Conservation (phyloP, 2,888 invertebrate species). For the Strigamia transsilvanica region DNA sequence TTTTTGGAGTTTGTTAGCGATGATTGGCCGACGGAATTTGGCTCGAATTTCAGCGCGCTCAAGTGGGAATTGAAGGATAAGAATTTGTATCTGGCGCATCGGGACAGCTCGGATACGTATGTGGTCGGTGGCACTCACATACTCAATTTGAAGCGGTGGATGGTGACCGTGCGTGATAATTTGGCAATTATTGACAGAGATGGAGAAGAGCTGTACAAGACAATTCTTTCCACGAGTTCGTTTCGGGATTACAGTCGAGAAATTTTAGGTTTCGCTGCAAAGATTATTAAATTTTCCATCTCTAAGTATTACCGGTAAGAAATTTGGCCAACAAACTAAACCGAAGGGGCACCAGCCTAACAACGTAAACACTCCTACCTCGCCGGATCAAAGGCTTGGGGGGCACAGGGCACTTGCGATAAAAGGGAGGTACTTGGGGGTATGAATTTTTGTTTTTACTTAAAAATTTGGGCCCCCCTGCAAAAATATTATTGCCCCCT, state of each 20-base stretch:
- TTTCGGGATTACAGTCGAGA: neutral
- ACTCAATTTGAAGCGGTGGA: neutral
- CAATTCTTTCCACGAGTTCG: neutral
- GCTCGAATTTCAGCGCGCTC: neutral
- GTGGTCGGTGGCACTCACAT: neutral
- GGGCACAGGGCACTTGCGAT: too few relatives aligned
- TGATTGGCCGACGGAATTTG: neutral
- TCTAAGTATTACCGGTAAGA: conserved; percentile 7
- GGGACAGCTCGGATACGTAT: neutral
- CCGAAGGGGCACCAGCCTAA: too few relatives aligned
- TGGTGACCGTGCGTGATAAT: neutral
- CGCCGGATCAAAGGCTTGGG: too few relatives aligned
- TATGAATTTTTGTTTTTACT: too few relatives aligned
- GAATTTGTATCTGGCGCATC: neutral
- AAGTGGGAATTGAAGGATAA: neutral
- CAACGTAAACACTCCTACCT: too few relatives aligned
- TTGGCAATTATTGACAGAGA: conserved; percentile 18
- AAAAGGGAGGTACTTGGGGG: too few relatives aligned
- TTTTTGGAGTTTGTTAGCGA: neutral
- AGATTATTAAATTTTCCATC: neutral
- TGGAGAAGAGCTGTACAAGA: neutral
- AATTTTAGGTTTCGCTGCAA: neutral
- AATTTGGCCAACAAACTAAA: neutral
- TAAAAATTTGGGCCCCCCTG: too few relatives aligned
- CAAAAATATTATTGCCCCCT: too few relatives aligned